Evolutionary conservation across 2,888 invertebrate genomes (phyloP), one percentile per base, ranked within the genome.

Genomic region (Hyalella azteca): DNA sequence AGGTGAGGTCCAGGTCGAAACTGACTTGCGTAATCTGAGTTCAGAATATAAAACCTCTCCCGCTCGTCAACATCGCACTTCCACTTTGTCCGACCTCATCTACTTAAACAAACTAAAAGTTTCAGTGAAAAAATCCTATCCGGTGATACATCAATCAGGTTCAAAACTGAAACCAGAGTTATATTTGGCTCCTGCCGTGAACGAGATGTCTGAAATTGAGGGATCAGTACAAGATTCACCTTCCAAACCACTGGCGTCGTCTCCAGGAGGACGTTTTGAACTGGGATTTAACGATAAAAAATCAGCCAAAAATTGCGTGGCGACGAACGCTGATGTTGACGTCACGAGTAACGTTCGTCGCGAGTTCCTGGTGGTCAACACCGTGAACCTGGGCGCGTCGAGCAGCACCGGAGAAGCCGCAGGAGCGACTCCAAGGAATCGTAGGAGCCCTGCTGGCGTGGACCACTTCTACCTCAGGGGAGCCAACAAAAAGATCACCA

Each of bases 281-380:
- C n/a, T n/a, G n/a, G n/a, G n/a, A n/a, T n/a, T n/a, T n/a, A n/a
- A n/a, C n/a, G n/a, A n/a, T 26, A 26, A 54, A 22, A 29, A 26
- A 19, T 4, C 22, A 22, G 26, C 4, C 26, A 3, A 22, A 26
- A 13, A 54, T n/a, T n/a, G 29, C 54, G 4, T 54, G 66, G 19
- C 5, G 36, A 66, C n/a, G 66, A 36, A 39, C n/a, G n/a, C n/a
- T n/a, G n/a, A n/a, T n/a, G 36, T 66, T 66, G 66, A 66, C 66
- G 11, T 66, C 13, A 36, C 29, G 66, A 66, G 66, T 36, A 66
- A 36, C 39, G 66, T 66, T 29, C 36, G 36, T 9, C 13, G 66
- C 15, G 36, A 66, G 9, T 66, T 66, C n/a, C 4, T 66, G 39
- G n/a, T 29, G 7, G 19, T 66, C 32, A 66, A 29, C n/a, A 36